Evolutionary conservation across 2,888 invertebrate species (phyloP).

Genomic region (Parochlus steinenii): DNA sequence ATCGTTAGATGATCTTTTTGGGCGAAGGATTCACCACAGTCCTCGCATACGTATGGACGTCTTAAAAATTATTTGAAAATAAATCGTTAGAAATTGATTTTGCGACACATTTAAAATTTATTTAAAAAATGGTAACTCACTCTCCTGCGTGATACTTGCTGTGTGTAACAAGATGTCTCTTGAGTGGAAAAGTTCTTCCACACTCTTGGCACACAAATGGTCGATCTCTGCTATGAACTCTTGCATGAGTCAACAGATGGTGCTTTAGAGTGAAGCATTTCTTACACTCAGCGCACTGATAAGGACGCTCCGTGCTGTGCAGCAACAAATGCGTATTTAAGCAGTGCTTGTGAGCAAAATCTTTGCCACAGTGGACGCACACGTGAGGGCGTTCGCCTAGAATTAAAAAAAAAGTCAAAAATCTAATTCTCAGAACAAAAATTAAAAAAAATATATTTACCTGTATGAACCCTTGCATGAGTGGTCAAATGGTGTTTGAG

Average conservation of each 20-base stretch:
- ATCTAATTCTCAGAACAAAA: constrained; percentile 3
- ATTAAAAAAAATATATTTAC: constrained; percentile 21
- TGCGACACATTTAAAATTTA: too few species aligned
- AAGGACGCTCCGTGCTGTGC: constrained; percentile 67
- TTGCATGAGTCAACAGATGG: constrained; percentile 63
- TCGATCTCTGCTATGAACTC: constrained; percentile 63
- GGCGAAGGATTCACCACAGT: constrained; percentile 76
- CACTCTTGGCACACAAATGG: constrained; percentile 72
- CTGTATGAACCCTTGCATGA: constrained; percentile 66
- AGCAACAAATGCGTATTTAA: constrained; percentile 65
- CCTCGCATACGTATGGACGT: constrained; percentile 67
- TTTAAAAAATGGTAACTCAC: too few species aligned
- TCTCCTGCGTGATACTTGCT: constrained; percentile 77
- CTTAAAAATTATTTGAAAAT: too few species aligned
- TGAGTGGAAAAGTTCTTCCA: constrained; percentile 63
- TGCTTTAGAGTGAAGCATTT: constrained; percentile 75
- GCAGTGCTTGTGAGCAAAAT: constrained; percentile 68
- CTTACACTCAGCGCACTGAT: constrained; percentile 70
- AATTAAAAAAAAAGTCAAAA: constrained; percentile 11
- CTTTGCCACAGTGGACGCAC: constrained; percentile 64
- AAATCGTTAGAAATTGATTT: too few species aligned
- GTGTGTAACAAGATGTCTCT: constrained; percentile 68
- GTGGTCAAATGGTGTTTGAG: constrained; percentile 72
- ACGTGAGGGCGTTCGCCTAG: constrained; percentile 59
- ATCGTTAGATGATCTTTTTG: constrained; percentile 60